Percentiles rank a stretch among this genome's conserved stretches.
Conservation (phyloP, 2,113 vertebrate genomes). For the Cephalophus harveyi region DNA sequence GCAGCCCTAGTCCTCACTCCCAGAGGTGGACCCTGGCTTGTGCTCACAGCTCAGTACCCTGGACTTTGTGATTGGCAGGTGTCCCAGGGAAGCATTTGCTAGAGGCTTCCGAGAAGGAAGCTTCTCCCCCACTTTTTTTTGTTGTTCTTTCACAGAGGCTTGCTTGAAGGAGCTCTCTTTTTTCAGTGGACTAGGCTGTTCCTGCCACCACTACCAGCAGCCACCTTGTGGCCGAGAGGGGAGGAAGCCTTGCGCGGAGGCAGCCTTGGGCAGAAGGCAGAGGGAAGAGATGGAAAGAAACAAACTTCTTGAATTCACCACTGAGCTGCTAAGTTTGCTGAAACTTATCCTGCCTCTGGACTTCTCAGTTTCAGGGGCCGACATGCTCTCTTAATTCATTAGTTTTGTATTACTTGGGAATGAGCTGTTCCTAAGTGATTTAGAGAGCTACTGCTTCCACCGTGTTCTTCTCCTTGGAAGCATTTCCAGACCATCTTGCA, state of each 20-base stretch:
- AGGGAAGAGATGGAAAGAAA: neutral
- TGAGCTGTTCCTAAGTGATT: neutral
- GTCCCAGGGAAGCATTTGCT: neutral
- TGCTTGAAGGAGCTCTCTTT: neutral
- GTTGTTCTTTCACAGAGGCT: neutral
- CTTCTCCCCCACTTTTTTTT: neutral
- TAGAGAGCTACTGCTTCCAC: neutral
- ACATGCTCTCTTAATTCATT: neutral
- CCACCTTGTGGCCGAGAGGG: conserved; percentile 14
- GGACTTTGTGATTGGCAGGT: neutral
- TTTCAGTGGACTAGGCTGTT: neutral
- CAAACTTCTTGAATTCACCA: neutral
- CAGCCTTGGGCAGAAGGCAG: neutral
- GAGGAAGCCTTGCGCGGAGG: neutral
- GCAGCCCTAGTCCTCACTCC: neutral
- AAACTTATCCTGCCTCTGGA: neutral
- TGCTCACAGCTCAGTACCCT: neutral
- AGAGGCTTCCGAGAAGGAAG: neutral
- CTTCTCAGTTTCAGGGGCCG: neutral
- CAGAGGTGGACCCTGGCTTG: neutral
- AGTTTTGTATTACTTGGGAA: neutral
- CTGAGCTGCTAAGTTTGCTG: neutral
- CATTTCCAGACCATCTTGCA: neutral
- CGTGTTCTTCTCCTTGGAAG: neutral
- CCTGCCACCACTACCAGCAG: neutral